These are phyloP conservation scores for Chydorus sphaericus DNA, from an alignment of 2,888 invertebrate genomes.

Conservation along the genomic window DNA sequence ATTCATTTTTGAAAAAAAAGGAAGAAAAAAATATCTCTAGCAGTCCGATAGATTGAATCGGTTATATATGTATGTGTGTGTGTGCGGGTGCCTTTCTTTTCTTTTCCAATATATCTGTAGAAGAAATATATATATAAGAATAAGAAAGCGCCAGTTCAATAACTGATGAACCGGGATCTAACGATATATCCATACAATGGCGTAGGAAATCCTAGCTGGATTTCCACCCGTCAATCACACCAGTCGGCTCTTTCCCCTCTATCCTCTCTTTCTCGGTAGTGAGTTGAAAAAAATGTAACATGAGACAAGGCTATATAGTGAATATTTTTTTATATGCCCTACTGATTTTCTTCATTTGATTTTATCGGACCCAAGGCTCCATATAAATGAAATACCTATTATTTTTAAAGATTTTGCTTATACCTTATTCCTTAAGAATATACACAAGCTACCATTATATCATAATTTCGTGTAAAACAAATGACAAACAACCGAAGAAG, in stretches of 20 bases:
- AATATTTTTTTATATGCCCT: no score
- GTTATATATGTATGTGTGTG: background rate
- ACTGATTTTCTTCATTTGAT: background rate
- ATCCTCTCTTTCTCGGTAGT: background rate
- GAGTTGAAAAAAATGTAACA: no score
- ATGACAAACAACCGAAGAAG: no score
- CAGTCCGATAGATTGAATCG: background rate
- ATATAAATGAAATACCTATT: background rate
- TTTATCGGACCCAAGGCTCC: background rate
- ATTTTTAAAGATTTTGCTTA: no score
- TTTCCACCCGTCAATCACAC: constrained; percentile 14
- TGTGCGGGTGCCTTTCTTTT: background rate
- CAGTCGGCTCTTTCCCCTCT: background rate
- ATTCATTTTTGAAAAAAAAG: no score
- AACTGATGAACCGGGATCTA: constrained; percentile 1
- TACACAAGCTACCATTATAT: no score
- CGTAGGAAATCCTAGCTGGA: constrained; percentile 5
- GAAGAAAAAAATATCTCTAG: background rate
- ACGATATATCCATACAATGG: constrained; percentile 16
- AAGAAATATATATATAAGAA: no score
- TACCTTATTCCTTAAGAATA: no score
- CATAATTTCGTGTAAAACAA: no score
- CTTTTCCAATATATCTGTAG: constrained; percentile 3
- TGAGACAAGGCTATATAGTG: no score
- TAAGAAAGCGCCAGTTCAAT: background rate